A percentile compares a stretch with the other conserved stretches of the same genome.
These are phyloP conservation scores for Tachina grossa DNA, from an alignment of 2,888 invertebrate species.

Conservation along the genomic window DNA sequence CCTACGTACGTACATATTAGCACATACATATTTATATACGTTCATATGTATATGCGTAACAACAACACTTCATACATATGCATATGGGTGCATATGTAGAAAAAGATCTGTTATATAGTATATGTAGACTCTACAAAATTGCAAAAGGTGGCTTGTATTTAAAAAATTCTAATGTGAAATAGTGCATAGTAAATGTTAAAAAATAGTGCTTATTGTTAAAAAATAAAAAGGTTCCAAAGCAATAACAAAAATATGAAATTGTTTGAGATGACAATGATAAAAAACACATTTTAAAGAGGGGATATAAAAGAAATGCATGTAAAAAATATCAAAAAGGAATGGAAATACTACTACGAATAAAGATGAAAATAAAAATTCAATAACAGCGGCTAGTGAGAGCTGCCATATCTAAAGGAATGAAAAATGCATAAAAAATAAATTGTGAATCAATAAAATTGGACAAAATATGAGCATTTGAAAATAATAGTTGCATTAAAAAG, in stretches of 20 bases:
- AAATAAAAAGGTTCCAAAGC: slow-evolving; percentile 17
- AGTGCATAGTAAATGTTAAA: neutral
- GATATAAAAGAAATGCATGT: slow-evolving; percentile 24
- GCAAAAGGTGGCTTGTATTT: neutral
- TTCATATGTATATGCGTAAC: neutral
- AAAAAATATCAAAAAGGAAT: slow-evolving; percentile 21
- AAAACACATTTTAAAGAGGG: slow-evolving; percentile 29
- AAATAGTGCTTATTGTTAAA: neutral
- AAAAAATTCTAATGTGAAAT: neutral
- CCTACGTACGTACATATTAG: neutral
- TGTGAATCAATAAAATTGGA: slow-evolving; percentile 40
- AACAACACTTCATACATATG: too few species aligned
- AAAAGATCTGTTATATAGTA: neutral
- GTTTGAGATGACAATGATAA: slow-evolving; percentile 22
- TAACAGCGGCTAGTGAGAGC: slow-evolving; percentile 20
- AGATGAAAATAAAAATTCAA: slow-evolving; percentile 16
- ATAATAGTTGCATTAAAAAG: neutral
- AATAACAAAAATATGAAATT: slow-evolving; percentile 27
- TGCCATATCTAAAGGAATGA: slow-evolving; percentile 47
- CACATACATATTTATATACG: neutral
- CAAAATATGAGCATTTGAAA: neutral
- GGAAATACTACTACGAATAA: slow-evolving; percentile 38
- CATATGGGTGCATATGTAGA: neutral
- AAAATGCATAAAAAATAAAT: slow-evolving; percentile 45
- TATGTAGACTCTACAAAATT: neutral